phyloP scores from a whole-genome alignment of 2,888 invertebrate genomes.

The Craniophora ligustri region DNA sequence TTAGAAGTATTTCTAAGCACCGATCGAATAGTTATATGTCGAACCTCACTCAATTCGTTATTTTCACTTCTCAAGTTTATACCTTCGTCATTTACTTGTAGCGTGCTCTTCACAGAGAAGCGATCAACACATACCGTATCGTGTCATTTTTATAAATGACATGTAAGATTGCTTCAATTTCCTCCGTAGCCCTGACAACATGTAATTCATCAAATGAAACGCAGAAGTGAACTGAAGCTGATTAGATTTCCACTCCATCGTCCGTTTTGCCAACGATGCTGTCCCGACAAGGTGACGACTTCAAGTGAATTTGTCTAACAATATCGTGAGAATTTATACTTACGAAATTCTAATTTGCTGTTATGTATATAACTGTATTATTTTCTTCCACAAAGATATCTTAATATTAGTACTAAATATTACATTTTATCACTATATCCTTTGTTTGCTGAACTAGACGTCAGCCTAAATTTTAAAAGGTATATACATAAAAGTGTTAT shows the following conservation, averaged over 20 bases:
- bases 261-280: slow-evolving; percentile 29
- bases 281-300: slow-evolving; percentile 9
- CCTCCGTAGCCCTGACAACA: slow-evolving; percentile 13
- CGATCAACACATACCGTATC: slow-evolving; percentile 12
- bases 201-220: slow-evolving; percentile 35
- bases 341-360: not conserved
- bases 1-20: too few relatives aligned
- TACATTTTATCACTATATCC: too few relatives aligned
- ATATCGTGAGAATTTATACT: slow-evolving; percentile 1
- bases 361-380: slow-evolving; percentile 3
- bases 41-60: too few relatives aligned
- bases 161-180: slow-evolving; percentile 17
- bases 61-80: not conserved
- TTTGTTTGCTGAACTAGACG: too few relatives aligned
- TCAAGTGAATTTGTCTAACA: slow-evolving; percentile 8
- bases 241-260: slow-evolving; percentile 44
- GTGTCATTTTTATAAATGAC: slow-evolving; percentile 24
- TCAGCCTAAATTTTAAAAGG: too few relatives aligned
- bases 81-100: slow-evolving; percentile 16
- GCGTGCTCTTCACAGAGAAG: slow-evolving; percentile 19
- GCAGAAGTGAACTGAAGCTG: slow-evolving; percentile 24
- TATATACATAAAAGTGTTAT: too few relatives aligned
- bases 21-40: too few relatives aligned
- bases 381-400: too few relatives aligned
- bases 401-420: too few relatives aligned